phyloP scores from a whole-genome alignment of 2,888 invertebrate species.

The Malthinus seriepunctatus region DNA sequence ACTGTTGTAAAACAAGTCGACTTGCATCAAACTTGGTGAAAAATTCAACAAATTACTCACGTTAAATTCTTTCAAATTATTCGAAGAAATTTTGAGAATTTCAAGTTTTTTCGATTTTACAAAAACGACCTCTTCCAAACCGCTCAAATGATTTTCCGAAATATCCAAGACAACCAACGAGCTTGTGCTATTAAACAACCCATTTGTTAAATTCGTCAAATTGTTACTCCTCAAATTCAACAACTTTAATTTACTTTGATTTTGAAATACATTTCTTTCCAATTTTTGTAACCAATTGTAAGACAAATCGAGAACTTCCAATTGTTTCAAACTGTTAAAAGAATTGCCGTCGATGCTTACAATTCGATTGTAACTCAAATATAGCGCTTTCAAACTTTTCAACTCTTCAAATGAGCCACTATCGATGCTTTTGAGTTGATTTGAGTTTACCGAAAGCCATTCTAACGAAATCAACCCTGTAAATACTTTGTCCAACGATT shows the following conservation, averaged over 20 bases:
- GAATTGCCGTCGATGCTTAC: constrained; percentile 62
- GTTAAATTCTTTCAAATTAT: constrained; percentile 16
- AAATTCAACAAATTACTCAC: constrained; percentile 4
- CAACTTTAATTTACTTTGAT: constrained; percentile 4
- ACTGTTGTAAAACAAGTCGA: constrained; percentile 1
- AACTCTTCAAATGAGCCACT: constrained; percentile 6
- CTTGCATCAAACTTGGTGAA: constrained; percentile 10
- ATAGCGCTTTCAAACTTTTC: constrained; percentile 48
- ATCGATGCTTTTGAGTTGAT: constrained; percentile 15
- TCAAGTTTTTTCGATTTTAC: constrained; percentile 6
- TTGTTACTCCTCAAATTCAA: constrained; percentile 8
- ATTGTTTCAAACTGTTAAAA: constrained; percentile 63
- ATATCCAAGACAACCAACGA: constrained; percentile 9
- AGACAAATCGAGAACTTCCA: constrained; percentile 69
- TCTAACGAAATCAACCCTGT: constrained; percentile 10
- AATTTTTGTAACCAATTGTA: constrained; percentile 66
- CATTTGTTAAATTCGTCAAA: constrained; percentile 1
- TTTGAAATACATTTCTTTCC: constrained; percentile 3
- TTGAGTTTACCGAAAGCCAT: constrained; percentile 20
- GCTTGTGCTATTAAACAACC: constrained; percentile 3
- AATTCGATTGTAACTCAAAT: constrained; percentile 70
- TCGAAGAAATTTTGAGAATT: constrained; percentile 11
- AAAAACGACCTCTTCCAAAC: constrained; percentile 12
- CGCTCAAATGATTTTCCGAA: constrained; percentile 9
- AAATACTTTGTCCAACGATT: constrained; percentile 3